Evolutionary conservation across 2,113 vertebrate species (phyloP).

Genomic region (Bucco capensis): DNA sequence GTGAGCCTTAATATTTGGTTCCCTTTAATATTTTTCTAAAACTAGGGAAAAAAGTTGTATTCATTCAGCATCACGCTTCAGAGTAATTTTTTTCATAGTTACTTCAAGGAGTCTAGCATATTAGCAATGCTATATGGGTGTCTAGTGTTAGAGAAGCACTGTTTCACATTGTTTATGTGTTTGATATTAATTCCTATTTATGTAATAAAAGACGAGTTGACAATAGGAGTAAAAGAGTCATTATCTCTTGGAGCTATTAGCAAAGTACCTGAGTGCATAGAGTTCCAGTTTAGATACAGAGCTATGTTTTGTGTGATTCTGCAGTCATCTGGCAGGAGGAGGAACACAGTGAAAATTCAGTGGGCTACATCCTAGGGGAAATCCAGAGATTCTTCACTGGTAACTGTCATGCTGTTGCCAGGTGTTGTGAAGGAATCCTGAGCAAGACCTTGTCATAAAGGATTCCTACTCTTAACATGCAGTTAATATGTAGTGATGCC

Average conservation of each 20-base stretch:
- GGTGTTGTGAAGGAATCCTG: background rate
- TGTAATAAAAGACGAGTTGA: background rate
- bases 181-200: background rate
- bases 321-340: background rate
- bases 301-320: background rate
- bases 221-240: rapidly evolving
- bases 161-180: background rate
- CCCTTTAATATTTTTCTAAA: background rate
- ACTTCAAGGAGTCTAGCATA: background rate
- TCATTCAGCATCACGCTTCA: background rate
- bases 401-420: background rate
- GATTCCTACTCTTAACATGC: background rate
- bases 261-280: rapidly evolving
- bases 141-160: background rate
- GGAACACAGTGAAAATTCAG: background rate
- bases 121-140: background rate
- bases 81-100: background rate
- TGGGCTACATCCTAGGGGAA: background rate
- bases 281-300: background rate
- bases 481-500: background rate
- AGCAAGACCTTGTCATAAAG: background rate
- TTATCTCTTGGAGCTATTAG: background rate
- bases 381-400: background rate
- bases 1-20: background rate
- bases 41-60: background rate